Evolutionary conservation across 2,797 vertebrate genomes (phyloP).

Genomic region (Argya squamiceps): DNA sequence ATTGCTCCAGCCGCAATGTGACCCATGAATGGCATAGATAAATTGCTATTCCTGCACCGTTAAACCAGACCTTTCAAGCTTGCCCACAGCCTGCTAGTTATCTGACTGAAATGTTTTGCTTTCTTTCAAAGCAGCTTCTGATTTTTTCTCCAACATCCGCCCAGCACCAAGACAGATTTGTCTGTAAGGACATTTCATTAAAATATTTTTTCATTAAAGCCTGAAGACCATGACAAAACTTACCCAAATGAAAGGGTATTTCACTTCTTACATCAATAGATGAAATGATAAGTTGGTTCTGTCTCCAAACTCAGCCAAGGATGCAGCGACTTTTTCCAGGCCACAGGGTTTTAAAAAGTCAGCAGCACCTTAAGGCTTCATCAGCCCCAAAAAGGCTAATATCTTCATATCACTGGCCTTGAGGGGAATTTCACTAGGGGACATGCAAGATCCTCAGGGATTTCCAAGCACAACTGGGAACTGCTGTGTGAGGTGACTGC

Average conservation of each 20-base stretch:
- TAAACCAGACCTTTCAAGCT: neutral
- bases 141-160: neutral
- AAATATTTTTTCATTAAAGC: neutral
- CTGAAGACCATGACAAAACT: neutral
- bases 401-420: neutral
- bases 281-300: neutral
- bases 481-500: neutral
- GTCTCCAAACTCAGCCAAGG: neutral
- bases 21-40: neutral
- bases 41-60: neutral
- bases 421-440: neutral
- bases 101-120: neutral
- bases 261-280: neutral
- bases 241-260: neutral
- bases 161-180: neutral
- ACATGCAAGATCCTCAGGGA: neutral
- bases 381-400: neutral
- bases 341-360: neutral
- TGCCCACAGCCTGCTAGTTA: neutral
- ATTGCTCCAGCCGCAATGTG: neutral
- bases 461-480: neutral
- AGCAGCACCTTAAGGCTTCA: neutral
- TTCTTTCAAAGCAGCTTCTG: neutral
- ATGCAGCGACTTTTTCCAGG: neutral
- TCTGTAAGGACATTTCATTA: neutral